Base-by-base conservation (phyloP, 1,140 invertebrate species). In the Macrostomum lignano region DNA sequence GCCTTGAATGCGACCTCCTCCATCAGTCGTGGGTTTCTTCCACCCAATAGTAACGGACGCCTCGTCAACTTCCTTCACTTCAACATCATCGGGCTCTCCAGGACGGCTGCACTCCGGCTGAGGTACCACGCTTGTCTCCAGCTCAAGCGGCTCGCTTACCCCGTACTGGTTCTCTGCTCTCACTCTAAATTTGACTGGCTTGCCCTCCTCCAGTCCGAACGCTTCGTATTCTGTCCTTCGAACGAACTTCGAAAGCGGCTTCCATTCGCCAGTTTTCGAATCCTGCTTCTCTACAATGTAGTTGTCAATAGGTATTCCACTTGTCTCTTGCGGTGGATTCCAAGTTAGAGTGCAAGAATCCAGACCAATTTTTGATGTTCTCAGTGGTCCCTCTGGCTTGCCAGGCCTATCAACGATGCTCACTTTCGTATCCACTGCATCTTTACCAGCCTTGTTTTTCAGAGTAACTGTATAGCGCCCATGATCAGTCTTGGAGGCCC, bases 161-260 rank as follows among this genome's bases (percentile, higher is more conserved):
- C 88, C 91, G 47, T 94, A 86, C 44, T 93, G 81, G 61, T 96
- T 98, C 53, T 94, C 88, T 17, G 88, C 88, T 21, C 74, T 67
- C 0, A 94, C 69, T 32, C 88, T 66, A 67, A 96, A 96, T 45
- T 72, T 71, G 57, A 94, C 94, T 39, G 75, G 73, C 42, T 70
- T 71, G 48, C 82, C 82, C 19, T 81, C 75, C 48, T 84, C 74
- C 29, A 96, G 58, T n/a, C 81, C 78, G 65, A 84, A 76, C 2
- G 88, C 79, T 46, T 93, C 78, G 50, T 86, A 91, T 42, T 74
- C 72, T 25, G 76, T 79, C 43, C 70, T 73, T 32, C 86, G 69
- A 1, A 78, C 77, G 55, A 93, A 96, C 41, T 77, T 84, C 45
- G 75, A 82, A 4, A 82, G 67, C 53, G 82, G 82, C 7, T 71